Conservation (phyloP, 2,113 vertebrate species). For the cat (Felis catus) region F.catus_Fca126_mat1.0 CM031412.1:160660001-160660500, state of each 20-base stretch:
- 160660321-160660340: neutral
- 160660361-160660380: neutral
- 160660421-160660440: neutral
- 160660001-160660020: neutral
- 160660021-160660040: neutral
- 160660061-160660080: neutral
- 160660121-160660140: neutral
- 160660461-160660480: neutral
- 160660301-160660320: neutral
- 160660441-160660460: neutral
- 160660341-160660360: neutral
- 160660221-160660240: neutral
- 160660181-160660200: neutral
- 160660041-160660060: neutral
- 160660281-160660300: neutral
- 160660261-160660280: neutral
- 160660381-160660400: neutral
- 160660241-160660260: neutral
- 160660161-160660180: neutral
- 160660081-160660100: neutral
- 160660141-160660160: neutral
- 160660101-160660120: neutral
- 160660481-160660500: neutral
- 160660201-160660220: neutral
- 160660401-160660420: neutral